These are phyloP conservation scores for Noctua comes DNA, from an alignment of 2,888 invertebrate species.

Conservation along the genomic window DNA sequence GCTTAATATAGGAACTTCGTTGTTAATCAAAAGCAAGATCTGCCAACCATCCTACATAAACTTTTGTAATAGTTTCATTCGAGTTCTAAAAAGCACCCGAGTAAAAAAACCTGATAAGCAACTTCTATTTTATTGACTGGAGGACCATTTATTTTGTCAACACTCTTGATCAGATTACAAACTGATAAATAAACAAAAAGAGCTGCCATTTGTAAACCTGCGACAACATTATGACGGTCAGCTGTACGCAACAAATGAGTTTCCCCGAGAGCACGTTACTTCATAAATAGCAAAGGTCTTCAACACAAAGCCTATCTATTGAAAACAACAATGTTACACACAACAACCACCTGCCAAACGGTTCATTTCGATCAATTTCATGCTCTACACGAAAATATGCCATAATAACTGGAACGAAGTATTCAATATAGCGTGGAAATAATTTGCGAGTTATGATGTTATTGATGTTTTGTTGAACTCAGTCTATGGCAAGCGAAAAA, in stretches of 20 bases:
- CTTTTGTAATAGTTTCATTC: background rate
- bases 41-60: background rate
- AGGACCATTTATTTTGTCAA: constrained; percentile 18
- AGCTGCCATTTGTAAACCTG: constrained; percentile 7
- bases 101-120: background rate
- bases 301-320: constrained; percentile 53
- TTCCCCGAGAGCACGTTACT: constrained; percentile 39
- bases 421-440: constrained; percentile 50
- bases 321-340: constrained; percentile 60
- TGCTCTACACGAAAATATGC: constrained; percentile 45
- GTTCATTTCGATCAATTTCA: constrained; percentile 58
- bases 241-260: constrained; percentile 35
- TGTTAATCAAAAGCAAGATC: background rate
- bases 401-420: constrained; percentile 39
- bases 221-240: constrained; percentile 23
- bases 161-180: constrained; percentile 25
- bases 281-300: constrained; percentile 63
- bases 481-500: constrained; percentile 14
- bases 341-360: constrained; percentile 66
- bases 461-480: constrained; percentile 46
- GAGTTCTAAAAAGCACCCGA: background rate
- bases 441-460: constrained; percentile 56
- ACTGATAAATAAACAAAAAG: constrained; percentile 25
- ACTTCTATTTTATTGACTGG: constrained; percentile 2
- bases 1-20: background rate